Percentiles rank a stretch among this genome's conserved stretches.
These are phyloP conservation scores for Camarhynchus parvulus DNA, from an alignment of 2,113 vertebrate species.

Conservation along the genomic window DNA sequence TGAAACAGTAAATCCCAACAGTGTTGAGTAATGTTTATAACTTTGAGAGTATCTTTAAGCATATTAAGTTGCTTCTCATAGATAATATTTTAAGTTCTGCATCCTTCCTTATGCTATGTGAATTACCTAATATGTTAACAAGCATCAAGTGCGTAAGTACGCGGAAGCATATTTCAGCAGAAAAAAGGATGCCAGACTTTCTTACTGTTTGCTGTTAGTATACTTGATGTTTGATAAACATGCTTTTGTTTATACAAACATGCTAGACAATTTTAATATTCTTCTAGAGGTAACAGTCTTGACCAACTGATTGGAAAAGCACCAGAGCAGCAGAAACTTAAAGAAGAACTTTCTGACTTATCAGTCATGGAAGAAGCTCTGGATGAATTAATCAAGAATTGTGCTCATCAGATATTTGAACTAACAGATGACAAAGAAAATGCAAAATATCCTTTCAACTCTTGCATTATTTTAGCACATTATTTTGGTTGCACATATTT, in stretches of 20 bases:
- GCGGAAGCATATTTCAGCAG: neutral
- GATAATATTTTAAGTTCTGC: neutral
- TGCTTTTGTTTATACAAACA: neutral
- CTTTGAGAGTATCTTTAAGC: neutral
- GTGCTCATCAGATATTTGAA: slow-evolving; percentile 86
- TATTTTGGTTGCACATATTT: neutral
- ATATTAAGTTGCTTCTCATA: neutral
- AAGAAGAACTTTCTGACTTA: slow-evolving; percentile 82
- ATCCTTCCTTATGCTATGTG: neutral
- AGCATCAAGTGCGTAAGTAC: neutral
- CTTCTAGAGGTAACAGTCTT: slow-evolving; percentile 78
- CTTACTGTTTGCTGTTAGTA: neutral
- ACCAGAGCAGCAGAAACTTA: slow-evolving; percentile 68
- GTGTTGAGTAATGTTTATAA: neutral
- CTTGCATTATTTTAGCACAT: neutral
- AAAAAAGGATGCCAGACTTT: neutral
- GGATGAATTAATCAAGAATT: slow-evolving; percentile 89
- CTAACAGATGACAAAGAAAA: slow-evolving; percentile 85
- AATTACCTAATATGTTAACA: neutral
- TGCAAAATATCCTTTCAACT: slow-evolving; percentile 88
- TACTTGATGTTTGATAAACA: neutral
- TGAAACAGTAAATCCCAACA: neutral
- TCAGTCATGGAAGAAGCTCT: slow-evolving; percentile 88
- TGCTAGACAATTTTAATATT: neutral
- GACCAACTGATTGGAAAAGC: slow-evolving; percentile 49